Percentiles rank a stretch among this genome's conserved stretches.
Evolutionary conservation across 1,140 invertebrate species (phyloP).

Genomic region (Drosophila nannoptera): DNA sequence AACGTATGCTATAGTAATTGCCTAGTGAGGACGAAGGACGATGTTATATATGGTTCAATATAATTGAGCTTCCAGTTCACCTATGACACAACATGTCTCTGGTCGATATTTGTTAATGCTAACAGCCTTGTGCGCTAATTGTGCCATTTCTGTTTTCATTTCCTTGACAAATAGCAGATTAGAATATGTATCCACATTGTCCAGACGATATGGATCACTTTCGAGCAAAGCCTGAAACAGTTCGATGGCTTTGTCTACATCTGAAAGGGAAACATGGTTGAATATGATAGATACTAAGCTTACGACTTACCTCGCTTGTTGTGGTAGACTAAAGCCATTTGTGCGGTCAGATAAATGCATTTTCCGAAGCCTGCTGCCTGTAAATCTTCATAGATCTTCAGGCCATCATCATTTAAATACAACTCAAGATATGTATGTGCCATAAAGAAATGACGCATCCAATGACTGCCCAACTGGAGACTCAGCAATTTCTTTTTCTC

Average conservation of each 20-base stretch:
- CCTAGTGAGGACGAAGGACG: slow-evolving; percentile 80
- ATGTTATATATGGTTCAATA: background rate
- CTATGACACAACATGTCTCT: slow-evolving; percentile 99
- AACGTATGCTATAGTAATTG: slow-evolving; percentile 98
- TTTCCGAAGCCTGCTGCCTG: slow-evolving; percentile 90
- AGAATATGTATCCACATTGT: slow-evolving; percentile 98
- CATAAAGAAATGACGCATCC: slow-evolving; percentile 96
- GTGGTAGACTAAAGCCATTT: slow-evolving; percentile 95
- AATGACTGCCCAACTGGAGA: slow-evolving; percentile 90
- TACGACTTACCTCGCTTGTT: slow-evolving; percentile 82
- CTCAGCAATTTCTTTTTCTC: slow-evolving; percentile 86
- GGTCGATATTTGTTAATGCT: slow-evolving; percentile 98
- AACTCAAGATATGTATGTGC: slow-evolving; percentile 94
- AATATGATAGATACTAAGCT: background rate
- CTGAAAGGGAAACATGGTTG: slow-evolving; percentile 82
- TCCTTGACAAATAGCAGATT: slow-evolving; percentile 97
- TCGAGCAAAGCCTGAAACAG: slow-evolving; percentile 90
- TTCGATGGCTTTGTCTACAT: slow-evolving; percentile 93
- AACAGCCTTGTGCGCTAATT: slow-evolving; percentile 94
- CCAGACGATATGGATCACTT: slow-evolving; percentile 94
- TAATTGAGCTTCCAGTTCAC: slow-evolving; percentile 80
- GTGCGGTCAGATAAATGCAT: slow-evolving; percentile 93
- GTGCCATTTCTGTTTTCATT: slow-evolving; percentile 93
- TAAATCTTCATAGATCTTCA: slow-evolving; percentile 89
- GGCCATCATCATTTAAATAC: slow-evolving; percentile 93